phyloP scores from a whole-genome alignment of 2,888 invertebrate genomes.

The Cephus spinipes region DNA sequence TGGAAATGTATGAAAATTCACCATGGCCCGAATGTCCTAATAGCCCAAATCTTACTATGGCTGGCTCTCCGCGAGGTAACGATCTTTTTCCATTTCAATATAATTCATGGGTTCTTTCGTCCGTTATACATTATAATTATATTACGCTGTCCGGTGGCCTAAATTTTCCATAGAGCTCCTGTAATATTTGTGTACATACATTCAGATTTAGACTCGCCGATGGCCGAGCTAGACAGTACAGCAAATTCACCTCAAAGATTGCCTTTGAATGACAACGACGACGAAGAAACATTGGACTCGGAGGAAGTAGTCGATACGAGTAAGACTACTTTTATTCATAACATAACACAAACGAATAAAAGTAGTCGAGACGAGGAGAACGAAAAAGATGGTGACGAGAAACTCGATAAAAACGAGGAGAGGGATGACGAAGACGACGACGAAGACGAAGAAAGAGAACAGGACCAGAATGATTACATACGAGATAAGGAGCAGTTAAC shows the following conservation, averaged over 20 bases:
- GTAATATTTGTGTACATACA: too few species aligned
- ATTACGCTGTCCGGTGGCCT: too few species aligned
- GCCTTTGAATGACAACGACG: conserved; percentile 51
- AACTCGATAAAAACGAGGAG: too few species aligned
- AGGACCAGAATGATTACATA: too few species aligned
- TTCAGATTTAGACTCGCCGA: conserved; percentile 48
- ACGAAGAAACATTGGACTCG: conserved; percentile 56
- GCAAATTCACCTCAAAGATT: conserved; percentile 59
- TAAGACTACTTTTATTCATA: conserved; percentile 54
- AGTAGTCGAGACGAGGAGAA: too few species aligned
- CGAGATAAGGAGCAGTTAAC: too few species aligned
- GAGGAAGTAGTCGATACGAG: conserved; percentile 56
- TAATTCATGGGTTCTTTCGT: background rate
- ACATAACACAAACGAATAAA: conserved; percentile 44
- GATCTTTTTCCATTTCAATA: conserved; percentile 1
- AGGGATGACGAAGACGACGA: conserved; percentile 31
- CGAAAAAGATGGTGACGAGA: too few species aligned
- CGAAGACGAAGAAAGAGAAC: too few species aligned
- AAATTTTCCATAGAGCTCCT: too few species aligned
- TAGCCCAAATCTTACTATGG: conserved; percentile 60
- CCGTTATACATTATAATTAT: too few species aligned
- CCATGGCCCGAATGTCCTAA: conserved; percentile 58
- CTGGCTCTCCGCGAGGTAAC: conserved; percentile 60
- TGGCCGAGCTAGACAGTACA: conserved; percentile 58
- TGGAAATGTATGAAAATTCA: conserved; percentile 54